A percentile compares a stretch with the other conserved stretches of the same genome.
Conservation (phyloP, 2,113 vertebrate species). For the Machaerirhynchus nigripectus region DNA sequence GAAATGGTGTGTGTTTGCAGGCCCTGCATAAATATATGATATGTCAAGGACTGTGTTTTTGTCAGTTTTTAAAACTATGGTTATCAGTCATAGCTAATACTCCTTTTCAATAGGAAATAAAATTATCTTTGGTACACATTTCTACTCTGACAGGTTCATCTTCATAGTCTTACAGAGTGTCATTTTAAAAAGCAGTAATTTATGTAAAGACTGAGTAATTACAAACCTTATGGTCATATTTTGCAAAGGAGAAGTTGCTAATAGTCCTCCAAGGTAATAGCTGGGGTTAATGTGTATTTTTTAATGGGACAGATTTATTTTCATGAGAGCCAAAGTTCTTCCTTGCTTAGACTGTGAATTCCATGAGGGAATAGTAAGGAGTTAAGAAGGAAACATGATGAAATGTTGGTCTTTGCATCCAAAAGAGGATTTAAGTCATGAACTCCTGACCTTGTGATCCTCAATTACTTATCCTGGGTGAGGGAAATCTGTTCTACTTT, state of each 20-base stretch:
- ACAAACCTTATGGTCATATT: background rate
- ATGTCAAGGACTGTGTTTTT: background rate
- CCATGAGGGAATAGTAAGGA: conserved; percentile 48
- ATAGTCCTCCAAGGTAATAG: background rate
- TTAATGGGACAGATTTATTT: conserved; percentile 52
- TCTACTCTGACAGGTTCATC: background rate
- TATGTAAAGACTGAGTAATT: background rate
- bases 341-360: conserved; percentile 53
- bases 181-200: background rate
- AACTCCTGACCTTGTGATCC: conserved; percentile 57
- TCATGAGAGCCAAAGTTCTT: conserved; percentile 12
- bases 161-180: background rate
- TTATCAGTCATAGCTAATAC: fast-evolving
- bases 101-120: background rate
- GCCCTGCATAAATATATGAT: background rate
- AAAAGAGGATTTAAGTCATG: conserved; percentile 53
- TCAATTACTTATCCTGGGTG: conserved; percentile 50
- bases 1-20: background rate
- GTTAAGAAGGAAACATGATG: conserved; percentile 53
- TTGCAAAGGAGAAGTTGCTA: background rate
- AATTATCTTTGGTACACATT: background rate
- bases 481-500: conserved; percentile 41
- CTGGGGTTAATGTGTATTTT: conserved; percentile 11
- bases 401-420: conserved; percentile 49
- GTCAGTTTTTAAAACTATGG: background rate